A percentile compares a stretch with the other conserved stretches of the same genome.
Evolutionary conservation across 1,140 invertebrate species (phyloP).

Genomic region (Psix sp.): DNA sequence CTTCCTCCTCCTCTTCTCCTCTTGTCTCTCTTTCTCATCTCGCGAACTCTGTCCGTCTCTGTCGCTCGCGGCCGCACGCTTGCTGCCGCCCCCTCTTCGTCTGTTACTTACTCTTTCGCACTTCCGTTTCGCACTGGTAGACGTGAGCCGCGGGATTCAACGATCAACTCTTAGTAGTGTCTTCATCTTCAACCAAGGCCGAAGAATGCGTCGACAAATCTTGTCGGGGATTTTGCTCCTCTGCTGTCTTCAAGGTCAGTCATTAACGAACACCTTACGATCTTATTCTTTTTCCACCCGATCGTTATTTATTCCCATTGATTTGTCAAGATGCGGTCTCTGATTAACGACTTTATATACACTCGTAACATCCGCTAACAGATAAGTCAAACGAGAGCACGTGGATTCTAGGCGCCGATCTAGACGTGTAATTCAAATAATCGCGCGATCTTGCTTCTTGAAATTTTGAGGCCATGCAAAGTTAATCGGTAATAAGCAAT

Average conservation of each 20-base stretch:
- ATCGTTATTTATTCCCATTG: too few relatives aligned
- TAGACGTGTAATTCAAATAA: too few relatives aligned
- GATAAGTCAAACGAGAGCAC: too few relatives aligned
- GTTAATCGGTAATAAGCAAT: too few relatives aligned
- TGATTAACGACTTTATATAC: too few relatives aligned
- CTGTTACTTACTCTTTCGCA: slow-evolving; percentile 49
- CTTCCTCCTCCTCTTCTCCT: slow-evolving; percentile 52
- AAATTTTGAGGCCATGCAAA: too few relatives aligned
- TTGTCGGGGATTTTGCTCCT: slow-evolving; percentile 66
- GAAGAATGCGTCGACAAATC: slow-evolving; percentile 69
- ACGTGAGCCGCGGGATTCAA: slow-evolving; percentile 46
- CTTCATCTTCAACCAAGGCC: slow-evolving; percentile 50
- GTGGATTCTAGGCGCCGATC: too few relatives aligned
- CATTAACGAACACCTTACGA: background rate
- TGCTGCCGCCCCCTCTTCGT: slow-evolving; percentile 44
- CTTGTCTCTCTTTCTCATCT: slow-evolving; percentile 15
- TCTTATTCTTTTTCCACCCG: too few relatives aligned
- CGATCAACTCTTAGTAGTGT: slow-evolving; percentile 52
- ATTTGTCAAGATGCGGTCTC: too few relatives aligned
- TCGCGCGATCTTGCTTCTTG: too few relatives aligned
- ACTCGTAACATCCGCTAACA: too few relatives aligned
- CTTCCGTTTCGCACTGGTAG: slow-evolving; percentile 50
- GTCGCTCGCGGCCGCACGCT: slow-evolving; percentile 20
- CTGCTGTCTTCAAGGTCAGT: slow-evolving; percentile 74
- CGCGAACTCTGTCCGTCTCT: slow-evolving; percentile 23